Evolutionary conservation across 2,113 vertebrate species (phyloP).

Genomic region (Carollia perspicillata): DNA sequence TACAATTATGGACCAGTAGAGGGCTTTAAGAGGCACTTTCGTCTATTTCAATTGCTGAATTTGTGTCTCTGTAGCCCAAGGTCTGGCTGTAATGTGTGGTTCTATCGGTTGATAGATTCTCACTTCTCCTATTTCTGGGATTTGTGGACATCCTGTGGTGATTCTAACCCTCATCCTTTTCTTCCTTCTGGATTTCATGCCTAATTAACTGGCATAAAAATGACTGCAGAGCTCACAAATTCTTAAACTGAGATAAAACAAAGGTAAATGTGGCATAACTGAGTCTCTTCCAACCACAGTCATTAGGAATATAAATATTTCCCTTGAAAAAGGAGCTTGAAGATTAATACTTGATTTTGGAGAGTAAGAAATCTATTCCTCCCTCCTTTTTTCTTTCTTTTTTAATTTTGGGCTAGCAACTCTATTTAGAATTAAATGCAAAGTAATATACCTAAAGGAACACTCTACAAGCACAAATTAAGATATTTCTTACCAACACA

Average conservation of each 20-base stretch:
- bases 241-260: constrained; percentile 49
- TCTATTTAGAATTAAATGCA: constrained; percentile 37
- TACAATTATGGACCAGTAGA: constrained; percentile 42
- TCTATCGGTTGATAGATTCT: constrained; percentile 19
- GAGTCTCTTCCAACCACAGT: not conserved
- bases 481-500: not conserved
- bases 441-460: not conserved
- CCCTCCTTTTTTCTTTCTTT: not conserved
- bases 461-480: not conserved
- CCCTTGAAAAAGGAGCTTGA: not conserved
- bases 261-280: constrained; percentile 53
- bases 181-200: constrained; percentile 43
- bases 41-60: not conserved
- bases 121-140: constrained; percentile 34
- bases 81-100: not conserved
- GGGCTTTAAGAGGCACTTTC: not conserved
- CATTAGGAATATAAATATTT: constrained; percentile 19
- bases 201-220: constrained; percentile 62
- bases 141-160: constrained; percentile 23
- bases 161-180: constrained; percentile 29
- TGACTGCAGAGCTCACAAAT: constrained; percentile 44
- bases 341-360: not conserved
- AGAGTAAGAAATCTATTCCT: not conserved
- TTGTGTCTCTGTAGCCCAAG: not conserved
- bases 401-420: not conserved